Base-by-base conservation (phyloP, 1,140 invertebrate genomes). In the Phymorhynchus buccinoides region DNA sequence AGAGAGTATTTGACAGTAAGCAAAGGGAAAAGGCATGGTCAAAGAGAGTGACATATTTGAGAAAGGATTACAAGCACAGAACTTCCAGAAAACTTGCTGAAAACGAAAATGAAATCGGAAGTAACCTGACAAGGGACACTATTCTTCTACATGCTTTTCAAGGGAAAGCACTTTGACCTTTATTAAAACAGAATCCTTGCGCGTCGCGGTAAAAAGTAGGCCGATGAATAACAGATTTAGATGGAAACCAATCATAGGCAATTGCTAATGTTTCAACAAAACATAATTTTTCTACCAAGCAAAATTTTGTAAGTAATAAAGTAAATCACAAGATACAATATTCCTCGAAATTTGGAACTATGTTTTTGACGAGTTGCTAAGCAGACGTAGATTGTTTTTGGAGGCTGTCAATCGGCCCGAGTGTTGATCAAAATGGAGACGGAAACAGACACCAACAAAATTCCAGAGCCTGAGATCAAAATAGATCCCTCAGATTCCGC, bases 381-480 rank as follows among this genome's bases (percentile, higher is more conserved):
- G 48, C 44, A 56, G 37, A 39, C 44, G 42, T 52, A 84, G 6
- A 41, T 56, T 56, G 75, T 78, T 62, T 77, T 84, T 7, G 22
- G 32, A 18, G 48, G 48, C 75, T 32, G 73, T 77, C 52, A 27
- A 18, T 44, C 41, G 44, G 71, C 22, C n/a, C 48, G 3, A 3
- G 30, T 79, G 30, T 79, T 84, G 68, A n/a, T n/a, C n/a, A 52
- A 78, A 44, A 78, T 77, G 41, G 73, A 84, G 66, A 71, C 3
- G 16, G 42, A 77, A 71, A 78, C 41, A 68, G 41, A 68, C 16
- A 73, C 39, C 42, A 73, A 86, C 42, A 82, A 39, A 39, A 32
- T 66, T 39, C 37, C 35, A 52, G 82, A 86, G 52, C 56, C 77
- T 32, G 84, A 84, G 32, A 44, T 52, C 66, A 73, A 62, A 35